These are phyloP conservation scores for Automeris io DNA, from an alignment of 2,888 invertebrate species.

Conservation along the genomic window DNA sequence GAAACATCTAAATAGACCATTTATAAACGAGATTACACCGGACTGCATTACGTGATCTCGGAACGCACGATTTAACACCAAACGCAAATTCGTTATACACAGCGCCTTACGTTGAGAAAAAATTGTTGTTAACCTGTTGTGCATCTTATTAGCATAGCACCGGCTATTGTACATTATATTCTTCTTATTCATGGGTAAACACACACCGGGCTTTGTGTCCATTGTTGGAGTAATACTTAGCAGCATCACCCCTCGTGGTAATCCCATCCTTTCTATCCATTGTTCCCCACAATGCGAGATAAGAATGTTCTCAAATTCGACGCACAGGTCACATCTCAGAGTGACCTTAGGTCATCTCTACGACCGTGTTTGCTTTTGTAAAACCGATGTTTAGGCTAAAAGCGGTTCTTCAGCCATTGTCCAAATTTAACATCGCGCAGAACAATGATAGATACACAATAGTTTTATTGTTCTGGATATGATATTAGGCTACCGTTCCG, in stretches of 20 bases:
- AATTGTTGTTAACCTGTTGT: slow-evolving; percentile 68
- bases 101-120: slow-evolving; percentile 68
- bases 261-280: slow-evolving; percentile 55
- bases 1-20: slow-evolving; percentile 68
- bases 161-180: slow-evolving; percentile 62
- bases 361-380: slow-evolving; percentile 56
- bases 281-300: slow-evolving; percentile 48
- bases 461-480: slow-evolving; percentile 54
- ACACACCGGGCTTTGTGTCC: slow-evolving; percentile 67
- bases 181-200: slow-evolving; percentile 75
- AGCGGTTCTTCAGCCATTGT: slow-evolving; percentile 27
- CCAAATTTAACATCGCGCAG: slow-evolving; percentile 44
- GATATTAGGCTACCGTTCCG: slow-evolving; percentile 67
- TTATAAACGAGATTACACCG: slow-evolving; percentile 60
- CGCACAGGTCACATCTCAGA: slow-evolving; percentile 58
- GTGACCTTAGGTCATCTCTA: slow-evolving; percentile 61
- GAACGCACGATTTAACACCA: slow-evolving; percentile 71
- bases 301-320: slow-evolving; percentile 40
- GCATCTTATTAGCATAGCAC: slow-evolving; percentile 63
- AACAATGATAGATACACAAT: slow-evolving; percentile 48
- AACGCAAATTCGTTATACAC: slow-evolving; percentile 76
- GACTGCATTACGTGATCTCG: slow-evolving; percentile 33
- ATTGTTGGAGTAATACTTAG: slow-evolving; percentile 71
- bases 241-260: slow-evolving; percentile 67
- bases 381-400: slow-evolving; percentile 49